Evolutionary conservation across 1,140 invertebrate genomes (phyloP).

Genomic region (Cardiocondyla obscurior): DNA sequence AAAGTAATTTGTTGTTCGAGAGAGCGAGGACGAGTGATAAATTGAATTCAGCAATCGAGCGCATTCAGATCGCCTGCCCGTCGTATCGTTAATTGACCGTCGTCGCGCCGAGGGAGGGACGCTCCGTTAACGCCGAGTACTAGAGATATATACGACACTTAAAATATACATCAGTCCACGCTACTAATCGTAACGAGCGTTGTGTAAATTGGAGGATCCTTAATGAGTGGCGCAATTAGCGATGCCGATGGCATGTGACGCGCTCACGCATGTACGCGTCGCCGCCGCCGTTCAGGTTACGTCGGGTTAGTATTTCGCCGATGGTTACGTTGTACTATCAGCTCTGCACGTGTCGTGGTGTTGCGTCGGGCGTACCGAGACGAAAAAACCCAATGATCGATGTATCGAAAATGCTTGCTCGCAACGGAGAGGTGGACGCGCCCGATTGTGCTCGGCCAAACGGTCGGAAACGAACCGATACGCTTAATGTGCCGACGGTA

Average conservation of each 20-base stretch:
- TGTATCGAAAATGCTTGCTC: conserved; percentile 56
- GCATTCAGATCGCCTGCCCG: background rate
- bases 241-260: conserved; percentile 66
- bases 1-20: conserved; percentile 27
- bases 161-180: conserved; percentile 55
- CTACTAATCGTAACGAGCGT: conserved; percentile 63
- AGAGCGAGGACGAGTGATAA: conserved; percentile 30
- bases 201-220: conserved; percentile 71
- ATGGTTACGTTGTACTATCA: no score
- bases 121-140: background rate
- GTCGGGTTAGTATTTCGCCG: background rate
- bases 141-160: conserved; percentile 64
- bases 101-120: background rate
- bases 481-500: conserved; percentile 28
- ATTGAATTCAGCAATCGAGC: conserved; percentile 45
- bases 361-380: background rate
- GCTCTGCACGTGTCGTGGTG: background rate
- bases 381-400: conserved; percentile 58
- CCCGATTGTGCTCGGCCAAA: background rate
- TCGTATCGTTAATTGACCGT: conserved; percentile 12
- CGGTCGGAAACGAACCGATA: conserved; percentile 48
- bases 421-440: background rate
- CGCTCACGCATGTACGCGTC: conserved; percentile 8
- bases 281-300: background rate
- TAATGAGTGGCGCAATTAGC: conserved; percentile 72